Evolutionary conservation across 2,888 invertebrate genomes (phyloP), one percentile per base, ranked within the genome.

Genomic region (Troides oblongomaculatus): DNA sequence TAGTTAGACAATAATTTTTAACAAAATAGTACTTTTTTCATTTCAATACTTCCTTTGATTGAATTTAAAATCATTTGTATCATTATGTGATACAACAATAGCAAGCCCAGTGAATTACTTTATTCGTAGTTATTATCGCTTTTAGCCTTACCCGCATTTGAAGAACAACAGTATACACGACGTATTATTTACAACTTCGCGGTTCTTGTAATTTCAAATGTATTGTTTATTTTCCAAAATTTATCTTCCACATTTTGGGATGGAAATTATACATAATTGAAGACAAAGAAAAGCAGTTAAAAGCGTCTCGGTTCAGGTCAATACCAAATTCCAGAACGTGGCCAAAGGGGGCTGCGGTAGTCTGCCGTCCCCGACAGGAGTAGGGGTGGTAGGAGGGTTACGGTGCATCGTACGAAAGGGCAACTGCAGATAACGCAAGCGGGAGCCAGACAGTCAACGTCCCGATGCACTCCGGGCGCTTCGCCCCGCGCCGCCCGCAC

Each of bases 381-480:
- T 75, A 77, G 81, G 84, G 90, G 89, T 88, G 85, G 86, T 78
- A 83, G 82, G 88, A 85, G 88, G 88, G 89, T 84, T 84, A 88
- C 85, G 82, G 91, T 89, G 90, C 91, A 92, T 89, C 89, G 90
- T 87, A 89, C 89, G 85, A 90, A 91, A 92, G 92, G 93, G 92
- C 91, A 90, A 92, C 89, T 92, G 92, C 92, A 91, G 92, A 92
- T 91, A 91, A 88, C 88, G 85, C 88, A 84, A 82, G 86, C 88
- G 81, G 84, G 85, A 82, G 85, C 89, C 91, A 92, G 92, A 92
- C 92, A 92, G 92, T 92, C 92, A 92, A 92, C 86, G 91, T 89
- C 90, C 91, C 90, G 87, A 87, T 90, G 89, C 89, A 88, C 84
- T 86, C 86, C 84, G 81, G 76, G 77, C 78, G 79, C 75, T 76